Conservation (phyloP, 2,888 invertebrate genomes). For the Terebella lapidaria region DNA sequence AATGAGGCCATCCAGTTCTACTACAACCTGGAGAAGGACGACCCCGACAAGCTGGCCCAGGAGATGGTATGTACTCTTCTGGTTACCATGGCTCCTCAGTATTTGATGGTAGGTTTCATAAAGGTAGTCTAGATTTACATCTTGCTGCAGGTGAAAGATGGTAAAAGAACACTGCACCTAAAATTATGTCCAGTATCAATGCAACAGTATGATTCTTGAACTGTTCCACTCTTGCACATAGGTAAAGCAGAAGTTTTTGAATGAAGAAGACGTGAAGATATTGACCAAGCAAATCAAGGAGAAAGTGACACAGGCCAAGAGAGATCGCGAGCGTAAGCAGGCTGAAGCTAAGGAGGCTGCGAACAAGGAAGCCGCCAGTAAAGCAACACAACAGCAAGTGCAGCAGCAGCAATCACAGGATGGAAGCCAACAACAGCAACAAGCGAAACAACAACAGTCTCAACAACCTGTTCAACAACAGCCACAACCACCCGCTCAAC, state of each 20-base stretch:
- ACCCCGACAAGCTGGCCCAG: conserved; percentile 87
- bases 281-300: conserved; percentile 87
- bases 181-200: too few species aligned
- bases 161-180: too few species aligned
- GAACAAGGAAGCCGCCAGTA: not conserved
- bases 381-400: conserved; percentile 4
- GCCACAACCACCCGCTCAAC: not conserved
- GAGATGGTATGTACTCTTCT: conserved; percentile 65
- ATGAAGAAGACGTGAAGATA: conserved; percentile 88
- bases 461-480: not conserved
- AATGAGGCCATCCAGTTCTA: conserved; percentile 99
- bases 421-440: too few species aligned
- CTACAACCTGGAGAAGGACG: conserved; percentile 85
- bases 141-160: too few species aligned
- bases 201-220: too few species aligned
- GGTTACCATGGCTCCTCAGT: not conserved
- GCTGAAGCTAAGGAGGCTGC: conserved; percentile 10
- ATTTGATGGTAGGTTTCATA: not conserved
- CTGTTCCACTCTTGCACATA: too few species aligned
- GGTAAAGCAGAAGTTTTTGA: conserved; percentile 87
- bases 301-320: conserved; percentile 72
- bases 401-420: not conserved
- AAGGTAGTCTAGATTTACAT: too few species aligned
- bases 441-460: not conserved
- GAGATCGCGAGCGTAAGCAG: conserved; percentile 59